Evolutionary conservation across 1,140 invertebrate species (phyloP), one percentile per base, ranked within the genome.

Genomic region (Tachypleus tridentatus): DNA sequence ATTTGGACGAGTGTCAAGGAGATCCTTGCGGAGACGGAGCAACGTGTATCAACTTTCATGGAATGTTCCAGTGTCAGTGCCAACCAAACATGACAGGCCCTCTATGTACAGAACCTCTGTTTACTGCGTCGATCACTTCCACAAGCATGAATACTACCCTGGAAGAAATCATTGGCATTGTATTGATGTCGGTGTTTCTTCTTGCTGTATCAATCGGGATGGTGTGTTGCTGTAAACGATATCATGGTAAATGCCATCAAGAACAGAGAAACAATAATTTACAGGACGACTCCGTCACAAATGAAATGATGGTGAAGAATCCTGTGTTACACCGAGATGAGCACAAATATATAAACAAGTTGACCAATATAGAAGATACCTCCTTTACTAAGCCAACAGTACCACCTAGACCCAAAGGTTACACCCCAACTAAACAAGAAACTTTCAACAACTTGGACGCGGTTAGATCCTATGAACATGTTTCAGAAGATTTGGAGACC

Each of bases 401-500:
- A 71, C 82, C 83, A 67, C 82, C 83, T 68, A 80, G 89, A 68
- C 89, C 89, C 61, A 85, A 86, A 5, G 93, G 91, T 57, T 93
- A 90, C 77, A 88, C 88, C 64, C 66, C 66, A 3, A 67, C 61
- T 10, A 61, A 62, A 5, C 66, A 67, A 47, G 82, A 85, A 59
- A 81, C 85, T 49, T 76, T 91, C 57, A 94, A 93, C 80, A 93
- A 93, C 78, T 56, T 67, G 4, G 59, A 61, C 5, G 91, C 89
- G 50, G 80, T 94, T 62, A 80, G 91, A 63, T 93, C 88, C 74
- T 96, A 95, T 77, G 91, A 91, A 61, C 93, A 90, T 64, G 91
- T 90, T 57, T 91, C 87, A 47, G 92, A 96, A 77, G 92, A 96
- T 73, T 79, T 95, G 48, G 91, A 97, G 77, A 90, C 87, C 74